Conservation (phyloP, 2,797 vertebrate species). For the Chiloscyllium punctatum region DNA sequence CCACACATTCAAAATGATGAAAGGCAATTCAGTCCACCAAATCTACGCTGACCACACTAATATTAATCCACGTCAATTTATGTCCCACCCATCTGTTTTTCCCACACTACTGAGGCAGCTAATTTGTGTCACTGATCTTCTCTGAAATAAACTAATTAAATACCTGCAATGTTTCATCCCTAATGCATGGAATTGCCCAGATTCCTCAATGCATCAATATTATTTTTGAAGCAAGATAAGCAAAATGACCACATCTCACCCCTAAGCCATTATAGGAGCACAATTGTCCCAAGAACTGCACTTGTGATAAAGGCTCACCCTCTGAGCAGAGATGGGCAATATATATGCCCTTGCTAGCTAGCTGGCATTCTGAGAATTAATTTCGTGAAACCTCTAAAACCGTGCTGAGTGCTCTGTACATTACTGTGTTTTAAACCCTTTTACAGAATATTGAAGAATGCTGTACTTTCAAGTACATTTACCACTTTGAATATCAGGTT, state of each 20-base stretch:
- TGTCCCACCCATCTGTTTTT: too few relatives aligned
- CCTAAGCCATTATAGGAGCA: background rate
- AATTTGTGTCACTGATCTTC: too few relatives aligned
- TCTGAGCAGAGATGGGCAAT: background rate
- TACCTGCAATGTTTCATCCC: background rate
- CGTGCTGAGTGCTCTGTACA: background rate
- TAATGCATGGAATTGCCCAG: background rate
- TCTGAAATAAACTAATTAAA: background rate
- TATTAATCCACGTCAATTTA: too few relatives aligned
- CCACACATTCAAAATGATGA: too few relatives aligned
- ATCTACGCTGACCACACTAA: too few relatives aligned
- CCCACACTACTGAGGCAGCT: too few relatives aligned
- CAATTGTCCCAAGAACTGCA: background rate
- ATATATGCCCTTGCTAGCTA: background rate
- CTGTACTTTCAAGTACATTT: background rate
- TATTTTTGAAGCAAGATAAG: background rate
- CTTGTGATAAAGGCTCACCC: background rate
- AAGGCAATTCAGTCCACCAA: too few relatives aligned
- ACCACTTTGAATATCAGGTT: background rate
- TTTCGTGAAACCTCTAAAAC: background rate
- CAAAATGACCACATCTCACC: background rate
- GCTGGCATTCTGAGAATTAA: background rate
- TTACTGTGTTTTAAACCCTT: background rate
- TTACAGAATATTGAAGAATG: background rate
- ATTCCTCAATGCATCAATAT: background rate